Conservation (phyloP, 2,797 vertebrate genomes). For the Vipera ursinii region DNA sequence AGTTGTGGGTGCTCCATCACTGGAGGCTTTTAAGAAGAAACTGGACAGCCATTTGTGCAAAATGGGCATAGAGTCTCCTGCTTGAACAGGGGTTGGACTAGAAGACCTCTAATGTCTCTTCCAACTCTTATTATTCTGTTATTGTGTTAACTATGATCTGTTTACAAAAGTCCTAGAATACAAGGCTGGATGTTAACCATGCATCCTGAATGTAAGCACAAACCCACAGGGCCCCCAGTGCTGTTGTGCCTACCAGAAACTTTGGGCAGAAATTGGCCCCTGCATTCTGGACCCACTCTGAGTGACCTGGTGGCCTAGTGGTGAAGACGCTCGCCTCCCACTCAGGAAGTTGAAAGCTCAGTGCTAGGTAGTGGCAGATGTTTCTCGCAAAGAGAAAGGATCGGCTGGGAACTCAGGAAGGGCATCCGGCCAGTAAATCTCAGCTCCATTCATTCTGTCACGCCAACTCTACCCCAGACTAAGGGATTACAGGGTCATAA, state of each 20-base stretch:
- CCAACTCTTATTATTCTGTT: too few species aligned
- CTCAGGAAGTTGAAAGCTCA: neutral
- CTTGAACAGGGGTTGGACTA: neutral
- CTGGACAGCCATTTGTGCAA: neutral
- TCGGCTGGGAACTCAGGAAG: neutral
- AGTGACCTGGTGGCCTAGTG: too few species aligned
- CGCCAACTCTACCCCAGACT: neutral
- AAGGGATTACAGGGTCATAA: neutral
- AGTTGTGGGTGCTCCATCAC: neutral
- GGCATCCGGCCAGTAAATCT: neutral
- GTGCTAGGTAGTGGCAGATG: neutral
- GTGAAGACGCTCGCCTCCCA: too few species aligned
- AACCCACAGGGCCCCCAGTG: neutral
- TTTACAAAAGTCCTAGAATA: neutral
- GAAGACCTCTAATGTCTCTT: too few species aligned
- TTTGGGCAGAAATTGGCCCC: neutral
- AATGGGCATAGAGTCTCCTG: neutral
- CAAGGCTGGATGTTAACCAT: neutral
- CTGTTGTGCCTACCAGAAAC: neutral
- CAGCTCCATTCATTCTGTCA: neutral
- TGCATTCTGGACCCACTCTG: neutral
- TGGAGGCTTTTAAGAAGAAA: neutral
- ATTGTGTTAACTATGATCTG: neutral
- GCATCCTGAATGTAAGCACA: neutral
- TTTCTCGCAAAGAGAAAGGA: neutral